phyloP scores from a whole-genome alignment of 2,888 invertebrate genomes.

The Clitarchus hookeri region DNA sequence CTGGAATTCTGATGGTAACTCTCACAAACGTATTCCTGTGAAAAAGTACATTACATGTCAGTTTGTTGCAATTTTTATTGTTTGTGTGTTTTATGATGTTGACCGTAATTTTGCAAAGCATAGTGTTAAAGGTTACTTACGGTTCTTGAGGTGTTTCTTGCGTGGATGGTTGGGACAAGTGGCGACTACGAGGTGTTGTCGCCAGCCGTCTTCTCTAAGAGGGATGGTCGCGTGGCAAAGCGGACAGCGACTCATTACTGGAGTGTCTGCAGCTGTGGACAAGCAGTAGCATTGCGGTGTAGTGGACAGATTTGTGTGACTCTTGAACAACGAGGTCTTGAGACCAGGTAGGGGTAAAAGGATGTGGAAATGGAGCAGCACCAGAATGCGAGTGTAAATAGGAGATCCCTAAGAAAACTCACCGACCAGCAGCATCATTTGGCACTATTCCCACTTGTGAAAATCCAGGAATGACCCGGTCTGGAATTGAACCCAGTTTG shows the following conservation, averaged over 20 bases:
- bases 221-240: conserved; percentile 81
- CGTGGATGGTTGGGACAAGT: conserved; percentile 54
- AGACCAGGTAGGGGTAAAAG: too few relatives aligned
- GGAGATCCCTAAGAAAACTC: too few relatives aligned
- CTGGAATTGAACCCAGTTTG: too few relatives aligned
- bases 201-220: conserved; percentile 76
- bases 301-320: not conserved
- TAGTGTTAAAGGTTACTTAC: conserved; percentile 20
- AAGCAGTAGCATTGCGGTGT: not conserved
- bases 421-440: too few relatives aligned
- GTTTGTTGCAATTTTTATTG: not conserved
- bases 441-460: too few relatives aligned
- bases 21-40: not conserved
- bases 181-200: conserved; percentile 70
- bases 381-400: too few relatives aligned
- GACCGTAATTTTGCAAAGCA: not conserved
- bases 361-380: too few relatives aligned
- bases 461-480: too few relatives aligned
- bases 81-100: too few relatives aligned
- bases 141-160: conserved; percentile 45
- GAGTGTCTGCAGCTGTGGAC: conserved; percentile 55
- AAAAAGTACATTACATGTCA: not conserved
- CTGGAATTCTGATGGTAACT: not conserved
- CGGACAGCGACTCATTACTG: conserved; percentile 78
- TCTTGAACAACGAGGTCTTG: not conserved